Base-by-base conservation (phyloP, 2,113 vertebrate species). In the Cololabis saira region DNA sequence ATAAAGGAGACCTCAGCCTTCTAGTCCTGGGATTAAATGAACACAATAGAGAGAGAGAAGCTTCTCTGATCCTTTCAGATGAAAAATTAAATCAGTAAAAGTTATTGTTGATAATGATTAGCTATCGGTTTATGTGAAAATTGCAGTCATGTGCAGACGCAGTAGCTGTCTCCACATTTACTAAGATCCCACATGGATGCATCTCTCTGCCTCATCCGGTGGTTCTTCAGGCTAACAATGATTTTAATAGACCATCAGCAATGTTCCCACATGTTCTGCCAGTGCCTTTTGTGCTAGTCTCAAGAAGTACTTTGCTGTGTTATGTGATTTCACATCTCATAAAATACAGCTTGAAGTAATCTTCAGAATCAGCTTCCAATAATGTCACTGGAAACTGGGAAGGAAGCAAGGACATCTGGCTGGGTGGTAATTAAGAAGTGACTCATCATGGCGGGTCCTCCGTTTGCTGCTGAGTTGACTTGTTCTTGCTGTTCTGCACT, bases 191-290 rank as follows among this genome's bases (percentile, higher is more conserved):
- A 17, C 56, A 71, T 57, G 9, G 18, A 61, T 33, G 15, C 18
- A 11, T 22, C 16, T 54, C 49, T 62, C 42, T 43, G 37, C 19
- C 42, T 70, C 33, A 37, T 61, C 21, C 19, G 44, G 17, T 17
- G 54, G 69, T 57, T 74, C 57, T 82, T 49, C 54, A 57, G 48
- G 43, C 67, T 85, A 84, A 84, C 24, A 27, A 81, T 78, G 70
- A 44, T 89, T 88, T 89, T 78, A 80, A 90, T 78, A 80, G 77
- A 16, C 70, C 65, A 71, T 83, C 66, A 77, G 76, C 75, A 67
- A 78, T 71, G 69, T 61, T 52, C 44, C 75, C 74, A 79, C 24
- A 17, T 59, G 58, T 59, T 77, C 57, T 42, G 53, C 43, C 58
- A 62, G 64, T 44, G 50, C 52, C 77, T 67, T 78, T 61, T 68